These are phyloP conservation scores for Anser cygnoides DNA, from an alignment of 2,113 vertebrate species.

Conservation along the genomic window DNA sequence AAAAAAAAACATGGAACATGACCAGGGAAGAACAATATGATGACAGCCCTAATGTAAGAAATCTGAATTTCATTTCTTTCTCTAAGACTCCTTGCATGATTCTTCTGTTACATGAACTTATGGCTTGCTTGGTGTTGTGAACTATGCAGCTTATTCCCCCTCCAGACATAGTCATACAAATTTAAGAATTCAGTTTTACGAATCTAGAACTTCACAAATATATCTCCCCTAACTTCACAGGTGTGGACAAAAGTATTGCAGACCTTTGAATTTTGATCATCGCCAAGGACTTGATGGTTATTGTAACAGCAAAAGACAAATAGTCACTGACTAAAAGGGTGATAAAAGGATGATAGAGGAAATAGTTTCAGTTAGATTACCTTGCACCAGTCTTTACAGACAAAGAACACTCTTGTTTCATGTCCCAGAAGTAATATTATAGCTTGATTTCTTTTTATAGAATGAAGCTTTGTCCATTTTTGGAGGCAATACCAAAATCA, in stretches of 20 bases:
- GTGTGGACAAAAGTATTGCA: background rate
- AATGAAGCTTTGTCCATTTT: background rate
- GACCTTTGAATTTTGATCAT: background rate
- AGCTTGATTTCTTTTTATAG: background rate
- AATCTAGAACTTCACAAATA: background rate
- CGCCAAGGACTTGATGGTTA: background rate
- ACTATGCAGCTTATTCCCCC: background rate
- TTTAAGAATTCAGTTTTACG: background rate
- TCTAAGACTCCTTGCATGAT: rapidly evolving
- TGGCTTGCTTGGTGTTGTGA: background rate
- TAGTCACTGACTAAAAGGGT: background rate
- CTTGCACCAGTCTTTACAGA: background rate
- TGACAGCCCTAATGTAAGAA: background rate
- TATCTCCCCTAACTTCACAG: background rate
- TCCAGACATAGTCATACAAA: background rate
- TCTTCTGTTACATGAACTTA: background rate
- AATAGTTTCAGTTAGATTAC: background rate
- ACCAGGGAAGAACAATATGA: background rate
- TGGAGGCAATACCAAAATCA: background rate
- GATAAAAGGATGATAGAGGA: background rate
- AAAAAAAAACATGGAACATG: background rate
- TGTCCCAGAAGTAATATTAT: background rate
- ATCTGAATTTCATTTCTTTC: background rate
- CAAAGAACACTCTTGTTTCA: background rate
- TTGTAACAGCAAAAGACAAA: background rate